These are phyloP conservation scores for Cinclus cinclus DNA, from an alignment of 2,113 vertebrate species.

Conservation along the genomic window DNA sequence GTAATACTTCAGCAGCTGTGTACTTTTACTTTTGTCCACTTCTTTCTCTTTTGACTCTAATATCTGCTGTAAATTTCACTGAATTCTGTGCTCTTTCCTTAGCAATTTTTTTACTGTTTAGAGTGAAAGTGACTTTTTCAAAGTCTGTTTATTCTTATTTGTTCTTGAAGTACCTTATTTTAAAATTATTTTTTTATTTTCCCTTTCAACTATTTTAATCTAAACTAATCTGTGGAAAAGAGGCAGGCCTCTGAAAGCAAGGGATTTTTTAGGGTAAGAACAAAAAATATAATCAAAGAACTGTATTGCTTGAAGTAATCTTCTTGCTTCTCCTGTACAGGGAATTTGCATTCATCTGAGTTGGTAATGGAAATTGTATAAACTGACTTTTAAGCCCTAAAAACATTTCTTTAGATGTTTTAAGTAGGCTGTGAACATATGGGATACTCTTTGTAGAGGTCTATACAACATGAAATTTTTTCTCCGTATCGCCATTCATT, in stretches of 20 bases:
- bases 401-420: not conserved
- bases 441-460: not conserved
- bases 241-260: not conserved
- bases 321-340: not conserved
- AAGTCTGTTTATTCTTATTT: not conserved
- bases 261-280: not conserved
- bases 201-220: not conserved
- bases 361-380: not conserved
- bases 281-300: not conserved
- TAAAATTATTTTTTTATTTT: not conserved
- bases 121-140: not conserved
- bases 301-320: not conserved
- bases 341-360: not conserved
- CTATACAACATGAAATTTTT: not conserved
- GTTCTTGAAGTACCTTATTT: not conserved
- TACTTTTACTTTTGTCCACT: not conserved
- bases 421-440: not conserved
- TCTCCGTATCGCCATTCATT: not conserved
- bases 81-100: not conserved
- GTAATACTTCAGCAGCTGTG: not conserved
- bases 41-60: not conserved
- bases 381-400: not conserved
- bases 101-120: not conserved
- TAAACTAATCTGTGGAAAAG: not conserved
- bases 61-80: not conserved